These are phyloP conservation scores for Pterois miles DNA, from an alignment of 2,797 vertebrate species.

Conservation along the genomic window DNA sequence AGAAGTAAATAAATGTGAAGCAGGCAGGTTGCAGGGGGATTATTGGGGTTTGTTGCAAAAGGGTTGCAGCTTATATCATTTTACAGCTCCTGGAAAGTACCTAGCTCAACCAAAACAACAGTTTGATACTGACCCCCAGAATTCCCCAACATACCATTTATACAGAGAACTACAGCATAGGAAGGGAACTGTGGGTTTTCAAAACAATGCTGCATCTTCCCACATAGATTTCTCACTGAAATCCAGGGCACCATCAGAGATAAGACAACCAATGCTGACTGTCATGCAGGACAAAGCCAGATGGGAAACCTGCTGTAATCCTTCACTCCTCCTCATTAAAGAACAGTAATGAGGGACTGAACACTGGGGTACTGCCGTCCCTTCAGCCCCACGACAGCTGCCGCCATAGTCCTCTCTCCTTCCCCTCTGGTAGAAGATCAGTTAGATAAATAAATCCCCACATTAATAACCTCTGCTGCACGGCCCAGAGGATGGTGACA, in stretches of 20 bases:
- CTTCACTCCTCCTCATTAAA: conserved; percentile 77
- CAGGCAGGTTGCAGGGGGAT: neutral
- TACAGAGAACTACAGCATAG: conserved; percentile 13
- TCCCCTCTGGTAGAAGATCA: conserved; percentile 56
- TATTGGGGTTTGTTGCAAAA: neutral
- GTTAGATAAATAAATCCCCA: conserved; percentile 72
- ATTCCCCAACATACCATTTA: conserved; percentile 1
- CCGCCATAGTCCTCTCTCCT: conserved; percentile 29
- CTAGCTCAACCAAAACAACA: conserved; percentile 4
- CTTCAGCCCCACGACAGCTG: conserved; percentile 70
- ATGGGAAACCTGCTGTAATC: conserved; percentile 70
- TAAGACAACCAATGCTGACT: conserved; percentile 38
- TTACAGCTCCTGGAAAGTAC: conserved; percentile 37
- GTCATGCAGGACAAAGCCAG: conserved; percentile 50
- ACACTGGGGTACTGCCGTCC: conserved; percentile 47
- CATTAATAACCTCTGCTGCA: conserved; percentile 66
- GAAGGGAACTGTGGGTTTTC: neutral
- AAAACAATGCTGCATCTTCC: conserved; percentile 1
- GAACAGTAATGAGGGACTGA: conserved; percentile 75
- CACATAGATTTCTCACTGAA: conserved; percentile 8
- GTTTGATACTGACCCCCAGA: neutral
- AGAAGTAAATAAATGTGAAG: neutral
- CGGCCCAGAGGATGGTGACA: conserved; percentile 18
- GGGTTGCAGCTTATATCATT: neutral
- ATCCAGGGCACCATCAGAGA: conserved; percentile 26